These are phyloP conservation scores for Drosophila hydei DNA, from an alignment of 1,140 invertebrate genomes.

Conservation along the genomic window DNA sequence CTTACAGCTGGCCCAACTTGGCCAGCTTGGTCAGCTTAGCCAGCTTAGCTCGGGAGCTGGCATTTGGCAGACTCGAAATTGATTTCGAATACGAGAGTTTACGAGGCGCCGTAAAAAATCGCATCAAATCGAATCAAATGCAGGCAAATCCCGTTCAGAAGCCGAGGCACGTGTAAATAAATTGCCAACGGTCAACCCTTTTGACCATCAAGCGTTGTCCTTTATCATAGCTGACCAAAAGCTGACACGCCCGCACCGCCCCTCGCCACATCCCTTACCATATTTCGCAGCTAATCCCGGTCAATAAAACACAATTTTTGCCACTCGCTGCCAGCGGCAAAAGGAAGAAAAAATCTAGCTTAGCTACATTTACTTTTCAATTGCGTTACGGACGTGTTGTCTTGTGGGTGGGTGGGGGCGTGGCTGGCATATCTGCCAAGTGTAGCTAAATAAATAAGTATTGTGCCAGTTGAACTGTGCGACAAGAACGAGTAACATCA, in stretches of 20 bases:
- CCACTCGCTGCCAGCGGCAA: slow-evolving; percentile 31
- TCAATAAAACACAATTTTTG: slow-evolving; percentile 77
- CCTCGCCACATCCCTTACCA: slow-evolving; percentile 7
- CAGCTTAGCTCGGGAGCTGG: slow-evolving; percentile 7
- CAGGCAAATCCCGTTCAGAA: slow-evolving; percentile 51
- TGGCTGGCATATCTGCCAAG: slow-evolving; percentile 47
- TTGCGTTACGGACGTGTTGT: slow-evolving; percentile 32
- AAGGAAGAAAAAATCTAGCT: slow-evolving; percentile 24
- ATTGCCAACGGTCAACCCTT: slow-evolving; percentile 52
- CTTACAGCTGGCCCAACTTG: slow-evolving; percentile 17
- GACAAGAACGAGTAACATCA: slow-evolving; percentile 65
- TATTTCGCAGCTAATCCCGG: slow-evolving; percentile 62
- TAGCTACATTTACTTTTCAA: slow-evolving; percentile 49
- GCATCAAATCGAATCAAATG: slow-evolving; percentile 72
- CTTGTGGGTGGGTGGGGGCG: slow-evolving; percentile 4
- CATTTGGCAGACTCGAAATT: slow-evolving; percentile 45
- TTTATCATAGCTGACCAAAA: slow-evolving; percentile 65
- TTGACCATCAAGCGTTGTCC: slow-evolving; percentile 43
- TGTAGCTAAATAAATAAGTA: slow-evolving; percentile 75
- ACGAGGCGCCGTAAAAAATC: slow-evolving; percentile 69
- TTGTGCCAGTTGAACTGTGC: slow-evolving; percentile 72
- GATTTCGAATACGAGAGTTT: slow-evolving; percentile 59
- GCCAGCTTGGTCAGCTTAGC: not conserved
- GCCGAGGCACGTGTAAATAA: slow-evolving; percentile 75
- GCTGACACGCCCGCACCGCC: not conserved